These are phyloP conservation scores for Chelmon rostratus DNA, from an alignment of 2,797 vertebrate genomes.

Conservation along the genomic window DNA sequence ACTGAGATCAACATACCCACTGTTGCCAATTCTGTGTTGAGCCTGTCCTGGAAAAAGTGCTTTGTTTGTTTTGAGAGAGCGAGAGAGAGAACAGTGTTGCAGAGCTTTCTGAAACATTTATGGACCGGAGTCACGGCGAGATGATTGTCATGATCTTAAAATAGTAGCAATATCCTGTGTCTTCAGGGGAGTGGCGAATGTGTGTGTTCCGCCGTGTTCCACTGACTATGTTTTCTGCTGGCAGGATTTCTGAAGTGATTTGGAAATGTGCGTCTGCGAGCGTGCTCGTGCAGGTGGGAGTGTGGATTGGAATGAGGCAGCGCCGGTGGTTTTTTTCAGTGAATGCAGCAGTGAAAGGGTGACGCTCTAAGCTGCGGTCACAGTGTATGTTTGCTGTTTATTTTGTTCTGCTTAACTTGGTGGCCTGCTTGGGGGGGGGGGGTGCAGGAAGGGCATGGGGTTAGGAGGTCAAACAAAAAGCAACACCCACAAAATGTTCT, in stretches of 20 bases:
- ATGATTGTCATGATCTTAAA: slow-evolving; percentile 38
- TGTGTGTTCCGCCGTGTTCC: slow-evolving; percentile 9
- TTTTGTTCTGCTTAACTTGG: slow-evolving; percentile 65
- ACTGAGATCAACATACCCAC: neutral
- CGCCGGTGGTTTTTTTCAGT: slow-evolving; percentile 41
- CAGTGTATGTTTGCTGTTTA: slow-evolving; percentile 68
- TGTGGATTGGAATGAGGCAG: slow-evolving; percentile 7
- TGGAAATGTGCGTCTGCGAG: slow-evolving; percentile 25
- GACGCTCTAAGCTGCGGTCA: slow-evolving; percentile 45
- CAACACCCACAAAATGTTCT: slow-evolving; percentile 33
- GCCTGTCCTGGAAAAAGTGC: neutral
- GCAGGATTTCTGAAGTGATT: slow-evolving; percentile 37
- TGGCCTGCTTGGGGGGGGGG: slow-evolving; percentile 26
- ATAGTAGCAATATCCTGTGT: slow-evolving; percentile 42
- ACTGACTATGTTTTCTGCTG: slow-evolving; percentile 30
- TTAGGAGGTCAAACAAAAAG: slow-evolving; percentile 69
- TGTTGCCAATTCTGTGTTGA: slow-evolving; percentile 2
- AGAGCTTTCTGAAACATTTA: slow-evolving; percentile 23
- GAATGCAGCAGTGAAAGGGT: slow-evolving; percentile 53
- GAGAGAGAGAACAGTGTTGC: neutral
- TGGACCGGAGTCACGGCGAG: slow-evolving; percentile 15
- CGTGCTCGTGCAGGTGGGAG: neutral
- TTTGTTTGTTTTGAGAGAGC: neutral
- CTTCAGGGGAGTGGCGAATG: slow-evolving; percentile 6
- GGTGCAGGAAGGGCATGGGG: slow-evolving; percentile 28